Percentiles rank a stretch among this genome's conserved stretches.
These are phyloP conservation scores for Periophthalmus magnuspinnatus DNA, from an alignment of 2,797 vertebrate species.

Conservation along the genomic window DNA sequence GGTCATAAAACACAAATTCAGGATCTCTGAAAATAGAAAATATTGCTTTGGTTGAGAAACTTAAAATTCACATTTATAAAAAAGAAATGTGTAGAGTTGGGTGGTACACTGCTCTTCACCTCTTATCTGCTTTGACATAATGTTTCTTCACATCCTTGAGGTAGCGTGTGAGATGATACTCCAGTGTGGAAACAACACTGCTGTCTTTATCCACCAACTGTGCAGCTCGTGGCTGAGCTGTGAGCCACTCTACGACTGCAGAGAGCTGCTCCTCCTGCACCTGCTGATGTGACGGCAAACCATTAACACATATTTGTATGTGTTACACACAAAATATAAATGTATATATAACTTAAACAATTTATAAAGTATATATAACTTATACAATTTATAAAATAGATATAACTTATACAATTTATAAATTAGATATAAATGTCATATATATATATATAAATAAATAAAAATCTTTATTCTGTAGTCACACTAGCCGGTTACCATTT, in stretches of 20 bases:
- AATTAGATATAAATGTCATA: too few relatives aligned
- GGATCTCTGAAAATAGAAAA: conserved; percentile 83
- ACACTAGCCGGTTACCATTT: conserved; percentile 85
- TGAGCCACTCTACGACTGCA: conserved; percentile 94
- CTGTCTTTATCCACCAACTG: conserved; percentile 96
- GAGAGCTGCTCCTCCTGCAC: conserved; percentile 94
- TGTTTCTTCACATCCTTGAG: conserved; percentile 95
- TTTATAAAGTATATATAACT: too few relatives aligned
- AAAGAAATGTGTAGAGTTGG: not conserved
- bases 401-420: too few relatives aligned
- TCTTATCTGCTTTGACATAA: conserved; percentile 93
- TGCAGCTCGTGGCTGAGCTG: conserved; percentile 91
- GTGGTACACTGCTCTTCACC: conserved; percentile 55
- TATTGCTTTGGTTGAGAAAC: not conserved
- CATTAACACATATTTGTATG: too few relatives aligned
- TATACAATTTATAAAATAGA: too few relatives aligned
- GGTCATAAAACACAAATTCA: conserved; percentile 98
- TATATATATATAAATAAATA: not conserved
- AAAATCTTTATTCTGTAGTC: not conserved
- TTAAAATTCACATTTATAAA: not conserved
- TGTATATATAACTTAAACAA: too few relatives aligned
- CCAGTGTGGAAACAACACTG: conserved; percentile 90
- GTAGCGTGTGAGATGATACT: conserved; percentile 89
- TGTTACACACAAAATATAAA: too few relatives aligned
- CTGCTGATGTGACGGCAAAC: conserved; percentile 71